Evolutionary conservation across 64 coral and sea anemone species (phyloP), one percentile per base, ranked within the genome.

Genomic region (Montipora capricornis): DNA sequence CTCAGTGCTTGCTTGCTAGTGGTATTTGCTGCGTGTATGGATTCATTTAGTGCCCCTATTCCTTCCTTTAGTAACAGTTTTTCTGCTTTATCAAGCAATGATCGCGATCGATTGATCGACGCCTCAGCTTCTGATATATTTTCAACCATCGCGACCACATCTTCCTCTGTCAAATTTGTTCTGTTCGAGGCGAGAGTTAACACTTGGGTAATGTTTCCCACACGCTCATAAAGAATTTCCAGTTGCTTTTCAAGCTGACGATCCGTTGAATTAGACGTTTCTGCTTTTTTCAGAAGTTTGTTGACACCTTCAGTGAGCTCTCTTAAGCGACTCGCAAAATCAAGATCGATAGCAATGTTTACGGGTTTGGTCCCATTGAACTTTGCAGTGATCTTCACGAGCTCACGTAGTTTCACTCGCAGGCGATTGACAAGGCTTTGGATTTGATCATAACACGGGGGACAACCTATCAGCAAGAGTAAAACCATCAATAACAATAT

Each of bases 361-460:
- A 26, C 46, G 2, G n/a, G 49, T 3, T 81, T 81, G 17, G 78
- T 91, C 8, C 92, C 69, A 92, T 96, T 94, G 74, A 91, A 91
- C 16, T 92, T 73, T 46, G 91, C 89, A 44, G 91, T 92, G 24
- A 96, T 92, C 49, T 93, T 92, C 46, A 92, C 87, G 13, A 99
- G 94, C 24, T 82, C 73, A 59, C 90, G 90, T 37, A 96, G 74
- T 15, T 96, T 96, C 16, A 6, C 60, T 81, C 98, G 78, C 58
- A 99, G 73, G 37, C 84, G 53, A 64, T 94, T 75, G 9, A 95
- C 98, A 4, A 94, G 66, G 13, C 24, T 89, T 62, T 96, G 89
- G 49, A 99, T 91, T 70, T 89, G 95, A 47, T 96, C 92, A 37
- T 99, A 99, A 84, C 98, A 99, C 8, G 98, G 95, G 13, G 98